phyloP scores from a whole-genome alignment of 2,797 vertebrate genomes.

The Phrynocephalus vlangalii region DNA sequence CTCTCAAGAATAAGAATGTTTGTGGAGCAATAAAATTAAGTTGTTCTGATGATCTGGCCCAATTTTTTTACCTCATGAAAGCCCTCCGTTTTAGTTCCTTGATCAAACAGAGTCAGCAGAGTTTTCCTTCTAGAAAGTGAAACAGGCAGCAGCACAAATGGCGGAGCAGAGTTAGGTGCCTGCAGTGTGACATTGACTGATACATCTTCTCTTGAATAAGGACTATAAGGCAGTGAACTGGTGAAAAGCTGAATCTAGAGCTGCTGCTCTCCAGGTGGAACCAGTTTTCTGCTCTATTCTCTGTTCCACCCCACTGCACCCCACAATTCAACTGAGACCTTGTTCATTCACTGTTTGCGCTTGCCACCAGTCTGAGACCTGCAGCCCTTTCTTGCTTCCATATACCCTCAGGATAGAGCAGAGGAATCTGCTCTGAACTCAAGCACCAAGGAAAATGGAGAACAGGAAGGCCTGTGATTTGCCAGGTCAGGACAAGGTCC shows the following conservation, averaged over 20 bases:
- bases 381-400: not conserved
- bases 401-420: not conserved
- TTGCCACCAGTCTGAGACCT: not conserved
- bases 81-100: not conserved
- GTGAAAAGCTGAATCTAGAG: not conserved
- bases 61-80: not conserved
- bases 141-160: not conserved
- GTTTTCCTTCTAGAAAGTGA: not conserved
- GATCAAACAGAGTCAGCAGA: not conserved
- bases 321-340: not conserved
- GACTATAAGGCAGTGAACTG: not conserved
- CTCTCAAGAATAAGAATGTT: no score
- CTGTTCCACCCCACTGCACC: not conserved
- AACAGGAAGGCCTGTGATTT: not conserved
- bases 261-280: not conserved
- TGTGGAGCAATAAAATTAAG: conserved; percentile 21
- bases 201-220: not conserved
- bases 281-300: not conserved
- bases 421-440: not conserved
- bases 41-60: not conserved
- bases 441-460: not conserved
- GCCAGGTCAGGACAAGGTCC: not conserved
- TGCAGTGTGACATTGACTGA: not conserved
- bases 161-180: no score
- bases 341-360: not conserved